Conservation (phyloP, 1,140 invertebrate genomes). For the Protaetia brevitarsis region DNA sequence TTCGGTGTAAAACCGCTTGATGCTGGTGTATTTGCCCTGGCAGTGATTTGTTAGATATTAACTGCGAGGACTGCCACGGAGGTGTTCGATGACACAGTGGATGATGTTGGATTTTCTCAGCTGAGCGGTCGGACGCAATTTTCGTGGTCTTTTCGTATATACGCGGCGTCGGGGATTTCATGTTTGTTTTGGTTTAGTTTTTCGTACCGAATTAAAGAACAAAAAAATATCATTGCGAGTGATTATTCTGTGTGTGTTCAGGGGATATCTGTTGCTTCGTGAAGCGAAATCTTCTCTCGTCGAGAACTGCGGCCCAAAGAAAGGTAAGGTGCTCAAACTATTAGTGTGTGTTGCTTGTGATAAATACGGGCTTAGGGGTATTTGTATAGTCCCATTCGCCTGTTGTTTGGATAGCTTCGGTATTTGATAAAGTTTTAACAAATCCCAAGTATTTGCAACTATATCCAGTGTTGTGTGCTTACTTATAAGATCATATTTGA, state of each 20-base stretch:
- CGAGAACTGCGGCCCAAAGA: no score
- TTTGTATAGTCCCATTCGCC: no score
- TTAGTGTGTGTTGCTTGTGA: no score
- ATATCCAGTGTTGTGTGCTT: no score
- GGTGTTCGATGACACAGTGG: conserved; percentile 31
- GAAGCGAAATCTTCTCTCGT: neutral
- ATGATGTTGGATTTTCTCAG: conserved; percentile 26
- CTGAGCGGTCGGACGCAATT: conserved; percentile 11
- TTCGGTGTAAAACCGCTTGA: conserved; percentile 42
- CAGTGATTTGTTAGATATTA: conserved; percentile 48
- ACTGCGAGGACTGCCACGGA: conserved; percentile 30
- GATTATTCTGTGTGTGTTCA: neutral
- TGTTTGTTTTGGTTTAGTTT: conserved; percentile 22
- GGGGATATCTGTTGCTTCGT: neutral
- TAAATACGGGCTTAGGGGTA: no score
- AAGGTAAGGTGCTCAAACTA: no score
- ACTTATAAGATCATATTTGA: no score
- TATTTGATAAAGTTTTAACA: no score
- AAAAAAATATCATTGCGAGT: neutral
- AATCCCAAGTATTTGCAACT: no score
- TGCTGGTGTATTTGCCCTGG: conserved; percentile 36
- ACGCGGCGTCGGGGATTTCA: conserved; percentile 31
- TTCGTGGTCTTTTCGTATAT: neutral
- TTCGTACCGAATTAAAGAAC: neutral
- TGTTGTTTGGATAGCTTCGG: no score